Conservation (phyloP, 2,113 vertebrate species). For the Dasyornis broadbenti region DNA sequence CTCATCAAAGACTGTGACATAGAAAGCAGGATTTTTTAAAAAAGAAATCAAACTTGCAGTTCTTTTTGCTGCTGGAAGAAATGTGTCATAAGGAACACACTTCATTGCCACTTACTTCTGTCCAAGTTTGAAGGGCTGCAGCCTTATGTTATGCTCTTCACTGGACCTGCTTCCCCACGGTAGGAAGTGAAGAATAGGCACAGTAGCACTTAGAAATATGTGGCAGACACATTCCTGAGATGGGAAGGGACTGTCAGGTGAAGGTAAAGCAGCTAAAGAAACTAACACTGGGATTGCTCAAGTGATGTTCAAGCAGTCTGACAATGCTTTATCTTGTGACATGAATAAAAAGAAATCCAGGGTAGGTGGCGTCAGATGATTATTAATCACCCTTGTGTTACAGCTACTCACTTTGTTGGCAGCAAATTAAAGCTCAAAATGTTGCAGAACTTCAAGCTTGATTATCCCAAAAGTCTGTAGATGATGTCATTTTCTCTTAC, state of each 20-base stretch:
- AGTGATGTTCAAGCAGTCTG: not conserved
- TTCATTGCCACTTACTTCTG: not conserved
- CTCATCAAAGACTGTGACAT: not conserved
- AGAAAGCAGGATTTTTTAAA: not conserved
- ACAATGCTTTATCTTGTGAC: not conserved
- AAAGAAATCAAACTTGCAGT: not conserved
- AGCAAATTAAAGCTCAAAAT: not conserved
- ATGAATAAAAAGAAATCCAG: not conserved
- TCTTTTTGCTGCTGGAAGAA: not conserved
- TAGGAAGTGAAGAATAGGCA: not conserved
- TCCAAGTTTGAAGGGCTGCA: not conserved
- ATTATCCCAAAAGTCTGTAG: not conserved
- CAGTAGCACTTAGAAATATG: not conserved
- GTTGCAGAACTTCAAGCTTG: not conserved
- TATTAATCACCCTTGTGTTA: not conserved
- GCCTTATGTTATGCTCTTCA: not conserved
- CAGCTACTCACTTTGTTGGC: not conserved
- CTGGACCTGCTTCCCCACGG: not conserved
- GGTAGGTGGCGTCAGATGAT: not conserved
- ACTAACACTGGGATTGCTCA: not conserved
- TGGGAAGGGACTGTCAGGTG: not conserved
- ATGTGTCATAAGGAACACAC: not conserved
- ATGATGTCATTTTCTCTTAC: not conserved
- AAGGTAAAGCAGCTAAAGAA: not conserved
- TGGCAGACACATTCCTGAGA: not conserved